phyloP scores from a whole-genome alignment of 2,888 invertebrate species.

The Ommatoiulus sabulosus region DNA sequence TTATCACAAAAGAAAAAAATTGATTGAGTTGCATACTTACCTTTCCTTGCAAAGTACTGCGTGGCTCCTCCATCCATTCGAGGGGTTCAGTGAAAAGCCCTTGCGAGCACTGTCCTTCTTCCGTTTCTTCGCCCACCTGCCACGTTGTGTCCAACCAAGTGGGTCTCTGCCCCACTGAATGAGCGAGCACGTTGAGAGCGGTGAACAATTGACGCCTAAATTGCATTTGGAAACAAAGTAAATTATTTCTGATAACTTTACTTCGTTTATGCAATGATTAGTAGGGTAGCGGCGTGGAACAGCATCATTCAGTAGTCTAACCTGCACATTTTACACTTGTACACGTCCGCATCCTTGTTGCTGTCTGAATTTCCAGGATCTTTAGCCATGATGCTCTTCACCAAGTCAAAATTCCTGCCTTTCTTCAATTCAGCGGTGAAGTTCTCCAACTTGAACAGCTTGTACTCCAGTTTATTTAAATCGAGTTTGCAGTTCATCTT shows the following conservation, averaged over 20 bases:
- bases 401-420: constrained; percentile 55
- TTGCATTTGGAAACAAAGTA: too few relatives aligned
- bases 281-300: neutral
- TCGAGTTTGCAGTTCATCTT: constrained; percentile 82
- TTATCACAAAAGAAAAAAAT: neutral
- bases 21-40: constrained; percentile 68
- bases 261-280: too few relatives aligned
- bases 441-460: constrained; percentile 77
- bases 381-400: constrained; percentile 78
- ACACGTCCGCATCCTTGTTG: constrained; percentile 83
- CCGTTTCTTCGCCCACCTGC: constrained; percentile 65
- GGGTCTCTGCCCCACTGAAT: constrained; percentile 73
- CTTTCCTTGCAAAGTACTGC: constrained; percentile 81
- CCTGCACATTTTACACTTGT: constrained; percentile 85
- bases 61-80: constrained; percentile 85
- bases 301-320: constrained; percentile 60
- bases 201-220: constrained; percentile 77
- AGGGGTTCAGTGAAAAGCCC: constrained; percentile 91
- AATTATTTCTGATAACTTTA: too few relatives aligned
- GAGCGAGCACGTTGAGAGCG: constrained; percentile 82
- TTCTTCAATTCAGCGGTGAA: constrained; percentile 56
- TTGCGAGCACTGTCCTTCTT: constrained; percentile 74
- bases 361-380: constrained; percentile 79
- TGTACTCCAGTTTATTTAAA: constrained; percentile 76
- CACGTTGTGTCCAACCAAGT: constrained; percentile 70